Evolutionary conservation across 2,797 vertebrate genomes (phyloP).

Genomic region (Chelonia mydas): DNA sequence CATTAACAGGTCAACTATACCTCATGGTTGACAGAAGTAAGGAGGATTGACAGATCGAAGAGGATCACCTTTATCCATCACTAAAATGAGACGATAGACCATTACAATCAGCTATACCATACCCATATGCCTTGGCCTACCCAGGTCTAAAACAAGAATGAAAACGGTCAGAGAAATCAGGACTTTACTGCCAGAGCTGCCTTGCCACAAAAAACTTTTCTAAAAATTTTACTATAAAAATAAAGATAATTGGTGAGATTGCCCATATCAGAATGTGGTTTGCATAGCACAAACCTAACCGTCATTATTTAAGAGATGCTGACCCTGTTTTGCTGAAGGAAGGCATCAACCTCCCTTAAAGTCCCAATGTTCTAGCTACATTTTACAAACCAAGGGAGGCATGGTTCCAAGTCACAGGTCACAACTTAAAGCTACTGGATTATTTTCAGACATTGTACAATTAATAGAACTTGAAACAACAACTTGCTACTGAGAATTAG

Average conservation of each 20-base stretch:
- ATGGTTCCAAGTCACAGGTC: not conserved
- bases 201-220: not conserved
- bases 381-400: not conserved
- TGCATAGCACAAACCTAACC: not conserved
- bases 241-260: conserved; percentile 5
- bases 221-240: not conserved
- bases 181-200: not conserved
- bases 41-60: not conserved
- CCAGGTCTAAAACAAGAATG: not conserved
- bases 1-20: not conserved
- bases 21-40: not conserved
- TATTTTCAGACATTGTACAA: conserved; percentile 4
- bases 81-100: not conserved
- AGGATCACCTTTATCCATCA: not conserved
- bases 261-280: not conserved
- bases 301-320: not conserved
- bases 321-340: conserved; percentile 36
- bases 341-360: not conserved
- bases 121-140: not conserved
- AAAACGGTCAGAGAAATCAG: not conserved
- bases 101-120: rapidly evolving
- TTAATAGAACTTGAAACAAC: not conserved
- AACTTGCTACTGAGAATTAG: not conserved
- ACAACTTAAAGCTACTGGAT: not conserved
- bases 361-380: not conserved